Percentiles rank a stretch among this genome's conserved stretches.
These are phyloP conservation scores for Galerucella calmariensis DNA, from an alignment of 2,888 invertebrate genomes.

Conservation along the genomic window DNA sequence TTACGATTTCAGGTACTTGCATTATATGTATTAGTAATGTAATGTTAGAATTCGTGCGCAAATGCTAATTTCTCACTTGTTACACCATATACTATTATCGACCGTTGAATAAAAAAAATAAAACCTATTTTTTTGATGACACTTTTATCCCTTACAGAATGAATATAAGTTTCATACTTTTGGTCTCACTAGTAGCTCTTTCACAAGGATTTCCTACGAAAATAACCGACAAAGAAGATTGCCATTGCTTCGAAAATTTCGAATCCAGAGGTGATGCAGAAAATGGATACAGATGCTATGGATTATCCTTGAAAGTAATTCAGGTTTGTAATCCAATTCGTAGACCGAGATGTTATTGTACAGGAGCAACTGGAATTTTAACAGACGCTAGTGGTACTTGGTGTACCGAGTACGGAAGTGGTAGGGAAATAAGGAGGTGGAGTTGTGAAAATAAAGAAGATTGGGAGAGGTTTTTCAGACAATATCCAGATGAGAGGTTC, in stretches of 20 bases:
- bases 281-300: slow-evolving; percentile 38
- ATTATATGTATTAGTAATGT: no score
- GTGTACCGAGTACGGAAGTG: slow-evolving; percentile 37
- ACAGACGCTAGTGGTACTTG: slow-evolving; percentile 36
- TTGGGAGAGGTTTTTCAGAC: slow-evolving; percentile 38
- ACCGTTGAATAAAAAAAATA: no score
- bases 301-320: slow-evolving; percentile 30
- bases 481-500: slow-evolving; percentile 36
- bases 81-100: no score
- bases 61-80: no score
- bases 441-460: slow-evolving; percentile 43
- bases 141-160: slow-evolving; percentile 2
- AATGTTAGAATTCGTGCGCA: no score
- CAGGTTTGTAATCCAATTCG: slow-evolving; percentile 29
- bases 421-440: slow-evolving; percentile 40
- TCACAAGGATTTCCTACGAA: neutral
- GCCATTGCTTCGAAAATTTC: slow-evolving; percentile 37
- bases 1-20: no score
- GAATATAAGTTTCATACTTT: neutral
- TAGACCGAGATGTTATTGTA: slow-evolving; percentile 39
- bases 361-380: slow-evolving; percentile 30
- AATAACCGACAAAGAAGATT: slow-evolving; percentile 31
- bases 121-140: no score
- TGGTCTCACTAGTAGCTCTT: neutral
- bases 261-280: slow-evolving; percentile 16